A percentile compares a stretch with the other conserved stretches of the same genome.
Conservation (phyloP, 2,888 invertebrate species). For the Andrena dorsata region DNA sequence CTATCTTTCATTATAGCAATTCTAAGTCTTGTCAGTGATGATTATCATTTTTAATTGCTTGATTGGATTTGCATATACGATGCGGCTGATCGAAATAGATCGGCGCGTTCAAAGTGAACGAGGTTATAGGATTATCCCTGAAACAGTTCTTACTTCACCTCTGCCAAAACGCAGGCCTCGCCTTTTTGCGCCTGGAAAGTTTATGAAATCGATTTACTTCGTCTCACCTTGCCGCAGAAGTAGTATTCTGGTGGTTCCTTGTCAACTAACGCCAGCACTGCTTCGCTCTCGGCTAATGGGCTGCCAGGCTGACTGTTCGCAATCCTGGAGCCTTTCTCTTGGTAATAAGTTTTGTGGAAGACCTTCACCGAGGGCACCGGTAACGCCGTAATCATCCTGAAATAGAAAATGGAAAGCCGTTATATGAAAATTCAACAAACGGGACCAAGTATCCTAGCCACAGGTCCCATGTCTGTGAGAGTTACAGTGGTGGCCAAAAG, state of each 20-base stretch:
- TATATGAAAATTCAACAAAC: background rate
- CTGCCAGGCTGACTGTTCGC: slow-evolving; percentile 82
- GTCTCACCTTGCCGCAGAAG: slow-evolving; percentile 81
- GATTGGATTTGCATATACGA: no score
- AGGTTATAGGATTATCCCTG: no score
- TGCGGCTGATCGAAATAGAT: no score
- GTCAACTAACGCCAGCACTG: slow-evolving; percentile 78
- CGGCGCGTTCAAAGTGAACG: no score
- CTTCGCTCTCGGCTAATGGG: slow-evolving; percentile 81
- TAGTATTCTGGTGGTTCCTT: slow-evolving; percentile 82
- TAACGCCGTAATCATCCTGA: slow-evolving; percentile 82
- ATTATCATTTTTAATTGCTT: no score
- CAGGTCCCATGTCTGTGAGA: no score
- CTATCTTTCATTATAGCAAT: no score
- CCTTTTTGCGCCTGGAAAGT: background rate
- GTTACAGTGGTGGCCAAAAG: no score
- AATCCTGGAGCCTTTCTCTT: slow-evolving; percentile 80
- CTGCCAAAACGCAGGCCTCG: background rate
- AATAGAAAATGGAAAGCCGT: slow-evolving; percentile 40
- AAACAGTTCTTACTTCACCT: background rate
- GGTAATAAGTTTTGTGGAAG: slow-evolving; percentile 83
- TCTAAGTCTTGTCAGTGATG: no score
- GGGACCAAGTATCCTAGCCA: no score
- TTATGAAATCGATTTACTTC: background rate
- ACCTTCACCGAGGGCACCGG: slow-evolving; percentile 83